A percentile compares a stretch with the other conserved stretches of the same genome.
These are phyloP conservation scores for Lontra canadensis DNA, from an alignment of 2,113 vertebrate species.

Conservation along the genomic window DNA sequence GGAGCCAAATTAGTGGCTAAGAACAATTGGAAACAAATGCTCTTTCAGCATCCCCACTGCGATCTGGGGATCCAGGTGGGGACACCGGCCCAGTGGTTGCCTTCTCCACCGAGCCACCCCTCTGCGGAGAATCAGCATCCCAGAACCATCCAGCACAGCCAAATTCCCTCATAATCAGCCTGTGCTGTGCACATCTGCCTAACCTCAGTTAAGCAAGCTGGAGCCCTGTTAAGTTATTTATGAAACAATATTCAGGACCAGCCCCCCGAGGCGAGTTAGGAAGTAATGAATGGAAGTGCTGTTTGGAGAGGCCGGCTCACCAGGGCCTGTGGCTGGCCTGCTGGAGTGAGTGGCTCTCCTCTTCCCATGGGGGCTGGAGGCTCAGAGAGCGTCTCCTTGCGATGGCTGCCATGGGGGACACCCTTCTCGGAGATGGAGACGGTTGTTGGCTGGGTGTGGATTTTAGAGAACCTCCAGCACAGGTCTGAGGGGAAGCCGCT, in stretches of 20 bases:
- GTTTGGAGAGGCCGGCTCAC: background rate
- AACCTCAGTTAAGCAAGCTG: slow-evolving; percentile 49
- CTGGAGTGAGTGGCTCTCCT: background rate
- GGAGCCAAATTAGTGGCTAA: slow-evolving; percentile 77
- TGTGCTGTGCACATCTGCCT: slow-evolving; percentile 52
- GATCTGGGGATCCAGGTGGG: slow-evolving; percentile 71
- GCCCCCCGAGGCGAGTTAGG: slow-evolving; percentile 33
- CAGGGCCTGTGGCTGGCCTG: background rate
- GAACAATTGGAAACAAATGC: slow-evolving; percentile 76
- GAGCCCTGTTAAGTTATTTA: slow-evolving; percentile 69
- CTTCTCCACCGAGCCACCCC: background rate
- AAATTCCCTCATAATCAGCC: background rate
- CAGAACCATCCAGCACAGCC: background rate
- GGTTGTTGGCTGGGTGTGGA: background rate
- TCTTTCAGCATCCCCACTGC: slow-evolving; percentile 64
- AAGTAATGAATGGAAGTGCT: slow-evolving; percentile 38
- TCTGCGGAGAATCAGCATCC: slow-evolving; percentile 58
- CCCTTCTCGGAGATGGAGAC: background rate
- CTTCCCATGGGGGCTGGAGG: background rate
- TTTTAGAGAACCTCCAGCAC: background rate
- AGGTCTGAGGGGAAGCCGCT: background rate
- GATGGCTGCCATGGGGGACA: background rate
- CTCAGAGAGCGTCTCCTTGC: fast-evolving
- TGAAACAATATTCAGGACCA: slow-evolving; percentile 67
- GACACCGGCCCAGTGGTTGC: slow-evolving; percentile 18